phyloP scores from a whole-genome alignment of 2,888 invertebrate genomes.

The Dendrolimus houi region DNA sequence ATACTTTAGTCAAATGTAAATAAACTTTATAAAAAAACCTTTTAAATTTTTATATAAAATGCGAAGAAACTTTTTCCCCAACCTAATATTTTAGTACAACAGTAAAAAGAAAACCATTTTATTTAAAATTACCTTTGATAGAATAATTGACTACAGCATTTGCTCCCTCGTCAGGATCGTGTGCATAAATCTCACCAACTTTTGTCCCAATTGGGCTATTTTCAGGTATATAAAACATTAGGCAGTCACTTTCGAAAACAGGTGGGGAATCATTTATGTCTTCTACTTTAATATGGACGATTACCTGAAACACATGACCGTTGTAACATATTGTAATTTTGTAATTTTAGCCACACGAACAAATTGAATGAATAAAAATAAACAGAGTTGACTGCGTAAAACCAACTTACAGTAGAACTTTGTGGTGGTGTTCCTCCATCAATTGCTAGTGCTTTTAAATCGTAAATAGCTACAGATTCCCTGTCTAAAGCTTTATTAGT shows the following conservation, averaged over 20 bases:
- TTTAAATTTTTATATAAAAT: too few relatives aligned
- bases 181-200: conserved; percentile 92
- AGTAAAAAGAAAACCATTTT: not conserved
- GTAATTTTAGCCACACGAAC: too few relatives aligned
- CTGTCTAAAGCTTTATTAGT: conserved; percentile 94
- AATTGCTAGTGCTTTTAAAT: conserved; percentile 89
- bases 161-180: conserved; percentile 94
- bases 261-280: conserved; percentile 95
- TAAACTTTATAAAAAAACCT: too few relatives aligned
- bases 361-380: too few relatives aligned
- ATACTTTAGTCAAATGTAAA: too few relatives aligned
- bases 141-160: conserved; percentile 96
- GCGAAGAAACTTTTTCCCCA: too few relatives aligned
- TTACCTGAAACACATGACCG: conserved; percentile 54
- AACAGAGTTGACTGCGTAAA: too few relatives aligned
- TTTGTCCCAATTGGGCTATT: conserved; percentile 97
- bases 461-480: conserved; percentile 91
- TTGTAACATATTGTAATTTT: too few relatives aligned
- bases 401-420: conserved; percentile 71
- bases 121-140: conserved; percentile 81
- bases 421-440: conserved; percentile 91
- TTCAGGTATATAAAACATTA: conserved; percentile 92
- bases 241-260: conserved; percentile 90
- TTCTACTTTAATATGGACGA: conserved; percentile 88
- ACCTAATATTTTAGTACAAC: not conserved